Percentiles rank a stretch among this genome's conserved stretches.
Conservation (phyloP, 2,113 vertebrate species). For the Isichthys henryi region DNA sequence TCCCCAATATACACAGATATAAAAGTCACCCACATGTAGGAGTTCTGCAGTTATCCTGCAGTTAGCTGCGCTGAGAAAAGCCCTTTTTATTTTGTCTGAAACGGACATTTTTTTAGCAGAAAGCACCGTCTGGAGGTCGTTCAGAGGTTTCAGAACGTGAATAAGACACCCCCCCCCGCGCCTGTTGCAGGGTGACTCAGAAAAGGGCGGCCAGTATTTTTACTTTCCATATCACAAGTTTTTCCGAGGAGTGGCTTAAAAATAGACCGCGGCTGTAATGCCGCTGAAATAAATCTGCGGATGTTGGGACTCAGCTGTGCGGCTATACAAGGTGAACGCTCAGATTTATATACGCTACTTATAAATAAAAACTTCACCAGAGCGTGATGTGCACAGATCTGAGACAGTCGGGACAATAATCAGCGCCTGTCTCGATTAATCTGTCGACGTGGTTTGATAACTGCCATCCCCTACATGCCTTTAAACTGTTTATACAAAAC, state of each 20-base stretch:
- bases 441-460: not conserved
- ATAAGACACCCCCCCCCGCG: not conserved
- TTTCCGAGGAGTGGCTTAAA: conserved; percentile 15
- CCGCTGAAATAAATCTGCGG: not conserved
- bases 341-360: not conserved
- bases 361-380: not conserved
- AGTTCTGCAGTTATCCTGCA: not conserved
- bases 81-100: not conserved
- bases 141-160: not conserved
- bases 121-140: not conserved
- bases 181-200: not conserved
- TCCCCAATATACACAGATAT: not conserved
- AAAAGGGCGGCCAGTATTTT: conserved; percentile 7
- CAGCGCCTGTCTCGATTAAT: not conserved
- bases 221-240: conserved; percentile 16
- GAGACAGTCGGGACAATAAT: not conserved
- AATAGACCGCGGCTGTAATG: not conserved
- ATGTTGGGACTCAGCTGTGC: not conserved
- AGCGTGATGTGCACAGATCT: not conserved
- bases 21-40: not conserved
- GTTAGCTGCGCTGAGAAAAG: not conserved
- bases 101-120: not conserved
- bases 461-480: not conserved
- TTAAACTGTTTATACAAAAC: not conserved
- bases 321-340: not conserved